These are phyloP conservation scores for Alouatta palliata DNA, from an alignment of 2,113 vertebrate species.

Conservation along the genomic window DNA sequence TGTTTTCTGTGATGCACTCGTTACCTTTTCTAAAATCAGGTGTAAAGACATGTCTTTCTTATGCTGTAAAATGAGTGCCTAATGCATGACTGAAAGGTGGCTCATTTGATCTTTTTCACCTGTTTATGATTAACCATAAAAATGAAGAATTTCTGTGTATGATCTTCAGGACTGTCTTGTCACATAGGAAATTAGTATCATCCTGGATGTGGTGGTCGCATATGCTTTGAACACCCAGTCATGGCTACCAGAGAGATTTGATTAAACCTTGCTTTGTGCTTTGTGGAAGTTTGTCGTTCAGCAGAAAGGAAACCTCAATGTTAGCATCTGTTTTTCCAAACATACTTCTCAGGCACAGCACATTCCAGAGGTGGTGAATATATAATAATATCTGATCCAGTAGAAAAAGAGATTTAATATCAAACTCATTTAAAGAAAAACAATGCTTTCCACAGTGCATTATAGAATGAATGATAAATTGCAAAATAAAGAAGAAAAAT, in stretches of 20 bases:
- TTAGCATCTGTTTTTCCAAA: neutral
- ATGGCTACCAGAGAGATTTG: neutral
- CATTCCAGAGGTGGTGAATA: neutral
- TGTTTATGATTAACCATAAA: neutral
- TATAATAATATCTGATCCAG: slow-evolving; percentile 65
- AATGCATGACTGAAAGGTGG: neutral
- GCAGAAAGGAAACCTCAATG: fast-evolving
- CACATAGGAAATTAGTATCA: neutral
- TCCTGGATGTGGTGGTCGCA: neutral
- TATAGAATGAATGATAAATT: slow-evolving; percentile 80
- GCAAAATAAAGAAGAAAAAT: slow-evolving; percentile 65
- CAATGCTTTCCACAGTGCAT: neutral
- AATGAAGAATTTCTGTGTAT: neutral
- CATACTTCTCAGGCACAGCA: slow-evolving; percentile 47
- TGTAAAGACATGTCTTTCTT: neutral
- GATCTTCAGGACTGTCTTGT: neutral
- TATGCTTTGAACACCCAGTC: neutral
- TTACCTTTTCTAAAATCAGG: neutral
- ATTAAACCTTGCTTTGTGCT: neutral
- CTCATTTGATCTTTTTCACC: neutral
- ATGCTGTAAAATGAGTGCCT: neutral
- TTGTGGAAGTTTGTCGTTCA: neutral
- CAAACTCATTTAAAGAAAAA: slow-evolving; percentile 82
- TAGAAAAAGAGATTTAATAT: slow-evolving; percentile 74
- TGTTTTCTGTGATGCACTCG: neutral